Percentiles rank a stretch among this genome's conserved stretches.
These are phyloP conservation scores for Dendronephthya gigantea DNA, from an alignment of 64 coral and sea anemone genomes.

Conservation along the genomic window DNA sequence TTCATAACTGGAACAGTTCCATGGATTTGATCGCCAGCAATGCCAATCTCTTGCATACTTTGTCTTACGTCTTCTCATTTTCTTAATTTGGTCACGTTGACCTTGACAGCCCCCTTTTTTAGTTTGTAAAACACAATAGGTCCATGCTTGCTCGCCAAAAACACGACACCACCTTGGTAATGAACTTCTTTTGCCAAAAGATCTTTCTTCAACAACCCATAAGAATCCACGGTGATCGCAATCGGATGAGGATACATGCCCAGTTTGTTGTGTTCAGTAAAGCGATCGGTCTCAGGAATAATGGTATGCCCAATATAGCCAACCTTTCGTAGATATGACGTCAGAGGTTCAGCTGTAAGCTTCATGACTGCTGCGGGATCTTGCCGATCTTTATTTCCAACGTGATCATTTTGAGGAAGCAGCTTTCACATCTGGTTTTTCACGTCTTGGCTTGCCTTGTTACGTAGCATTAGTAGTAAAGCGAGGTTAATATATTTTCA, in stretches of 20 bases:
- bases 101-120: too few relatives aligned
- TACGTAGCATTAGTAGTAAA: conserved; percentile 12
- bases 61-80: too few relatives aligned
- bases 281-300: conserved; percentile 24
- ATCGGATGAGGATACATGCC: conserved; percentile 24
- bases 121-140: too few relatives aligned
- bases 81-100: too few relatives aligned
- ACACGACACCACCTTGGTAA: conserved; percentile 2
- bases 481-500: conserved; percentile 29
- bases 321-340: background rate
- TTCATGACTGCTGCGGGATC: conserved; percentile 20
- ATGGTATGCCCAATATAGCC: conserved; percentile 4
- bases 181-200: conserved; percentile 29
- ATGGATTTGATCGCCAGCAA: too few relatives aligned
- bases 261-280: conserved; percentile 7
- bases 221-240: background rate
- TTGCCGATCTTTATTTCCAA: conserved; percentile 18
- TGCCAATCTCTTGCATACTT: too few relatives aligned
- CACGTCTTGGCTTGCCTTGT: background rate
- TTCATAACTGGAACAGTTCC: too few relatives aligned
- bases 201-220: conserved; percentile 17
- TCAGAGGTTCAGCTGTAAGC: conserved; percentile 13
- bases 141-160: conserved; percentile 10
- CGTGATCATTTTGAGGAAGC: conserved; percentile 5
- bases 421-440: conserved; percentile 12